phyloP scores from a whole-genome alignment of 2,888 invertebrate genomes.

The Drosophila kambysellisi region DNA sequence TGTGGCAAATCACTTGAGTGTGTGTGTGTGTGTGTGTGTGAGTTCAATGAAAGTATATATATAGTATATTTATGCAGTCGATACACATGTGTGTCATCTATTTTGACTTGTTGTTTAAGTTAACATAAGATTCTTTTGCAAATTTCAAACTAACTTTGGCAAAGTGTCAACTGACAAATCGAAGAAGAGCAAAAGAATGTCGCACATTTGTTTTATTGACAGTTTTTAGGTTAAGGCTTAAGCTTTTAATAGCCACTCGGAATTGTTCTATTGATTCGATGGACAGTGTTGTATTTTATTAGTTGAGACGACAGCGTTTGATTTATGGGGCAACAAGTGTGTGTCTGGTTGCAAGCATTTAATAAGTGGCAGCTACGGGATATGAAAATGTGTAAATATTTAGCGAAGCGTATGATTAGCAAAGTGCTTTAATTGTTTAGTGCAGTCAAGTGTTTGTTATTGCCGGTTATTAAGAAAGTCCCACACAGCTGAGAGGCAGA shows the following conservation, averaged over 20 bases:
- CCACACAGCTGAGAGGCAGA: conserved; percentile 30
- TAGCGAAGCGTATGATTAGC: conserved; percentile 25
- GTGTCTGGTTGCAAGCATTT: neutral
- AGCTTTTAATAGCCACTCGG: conserved; percentile 14
- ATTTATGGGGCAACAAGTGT: conserved; percentile 38
- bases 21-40: neutral
- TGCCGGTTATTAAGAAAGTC: conserved; percentile 44
- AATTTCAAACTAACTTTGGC: conserved; percentile 81
- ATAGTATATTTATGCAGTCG: neutral
- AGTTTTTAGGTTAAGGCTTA: conserved; percentile 54
- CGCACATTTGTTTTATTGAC: conserved; percentile 36
- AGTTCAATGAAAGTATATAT: conserved; percentile 4
- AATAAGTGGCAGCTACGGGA: conserved; percentile 33
- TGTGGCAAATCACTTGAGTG: neutral
- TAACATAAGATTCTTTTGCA: conserved; percentile 18
- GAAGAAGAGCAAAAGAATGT: conserved; percentile 42
- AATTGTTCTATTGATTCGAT: conserved; percentile 7
- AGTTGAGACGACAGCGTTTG: neutral
- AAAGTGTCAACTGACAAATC: conserved; percentile 64
- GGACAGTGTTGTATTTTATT: neutral
- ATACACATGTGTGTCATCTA: neutral
- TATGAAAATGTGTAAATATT: conserved; percentile 1
- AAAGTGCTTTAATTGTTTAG: conserved; percentile 43
- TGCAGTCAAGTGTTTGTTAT: conserved; percentile 41
- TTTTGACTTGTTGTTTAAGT: conserved; percentile 31